Conservation (phyloP, 2,888 invertebrate species). For the Barypeithes pellucidus region DNA sequence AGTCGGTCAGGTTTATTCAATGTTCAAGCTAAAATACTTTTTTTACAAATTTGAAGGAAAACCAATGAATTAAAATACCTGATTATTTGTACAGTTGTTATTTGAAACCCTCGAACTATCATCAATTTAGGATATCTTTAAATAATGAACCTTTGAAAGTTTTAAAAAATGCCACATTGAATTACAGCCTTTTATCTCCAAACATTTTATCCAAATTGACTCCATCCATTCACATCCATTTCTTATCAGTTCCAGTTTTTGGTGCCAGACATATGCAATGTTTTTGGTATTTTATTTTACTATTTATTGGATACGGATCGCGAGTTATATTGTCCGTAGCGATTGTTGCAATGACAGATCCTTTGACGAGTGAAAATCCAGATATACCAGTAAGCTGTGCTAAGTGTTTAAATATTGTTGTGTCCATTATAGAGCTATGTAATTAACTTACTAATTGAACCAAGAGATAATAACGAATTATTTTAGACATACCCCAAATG, state of each 20-base stretch:
- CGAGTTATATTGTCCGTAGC: slow-evolving; percentile 9
- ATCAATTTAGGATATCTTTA: no score
- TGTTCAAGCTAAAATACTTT: no score
- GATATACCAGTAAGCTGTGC: slow-evolving; percentile 69
- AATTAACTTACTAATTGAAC: background rate
- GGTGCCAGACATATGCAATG: slow-evolving; percentile 17
- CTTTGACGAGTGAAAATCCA: slow-evolving; percentile 63
- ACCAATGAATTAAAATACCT: no score
- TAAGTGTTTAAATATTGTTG: background rate
- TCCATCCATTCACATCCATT: background rate
- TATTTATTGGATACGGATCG: slow-evolving; percentile 7
- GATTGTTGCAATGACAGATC: slow-evolving; percentile 66
- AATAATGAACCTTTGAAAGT: no score
- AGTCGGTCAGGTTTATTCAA: no score
- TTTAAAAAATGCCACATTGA: no score
- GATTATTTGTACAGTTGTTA: no score
- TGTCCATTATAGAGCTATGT: no score
- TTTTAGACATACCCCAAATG: slow-evolving; percentile 67
- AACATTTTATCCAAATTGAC: no score
- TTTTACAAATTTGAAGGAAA: no score
- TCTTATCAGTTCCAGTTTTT: slow-evolving; percentile 11
- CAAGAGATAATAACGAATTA: background rate
- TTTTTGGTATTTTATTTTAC: background rate
- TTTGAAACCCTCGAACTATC: no score
- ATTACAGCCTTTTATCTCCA: no score